phyloP scores from a whole-genome alignment of 2,797 vertebrate species.

The Erethizon dorsatum region DNA sequence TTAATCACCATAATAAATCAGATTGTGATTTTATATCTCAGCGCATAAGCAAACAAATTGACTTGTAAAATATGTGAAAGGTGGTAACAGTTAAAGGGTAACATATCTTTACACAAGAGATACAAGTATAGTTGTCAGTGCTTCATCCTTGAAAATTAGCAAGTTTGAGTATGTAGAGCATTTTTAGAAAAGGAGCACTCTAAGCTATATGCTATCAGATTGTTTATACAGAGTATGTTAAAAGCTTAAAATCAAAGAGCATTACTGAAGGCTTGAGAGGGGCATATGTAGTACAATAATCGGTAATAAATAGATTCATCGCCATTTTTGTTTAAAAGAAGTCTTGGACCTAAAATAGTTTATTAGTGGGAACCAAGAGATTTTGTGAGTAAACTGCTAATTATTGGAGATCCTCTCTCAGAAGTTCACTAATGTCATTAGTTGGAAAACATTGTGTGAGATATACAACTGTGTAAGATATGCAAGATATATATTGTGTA shows the following conservation, averaged over 20 bases:
- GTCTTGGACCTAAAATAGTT: background rate
- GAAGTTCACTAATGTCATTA: background rate
- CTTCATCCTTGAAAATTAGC: background rate
- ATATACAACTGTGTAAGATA: background rate
- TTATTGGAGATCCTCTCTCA: background rate
- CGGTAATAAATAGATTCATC: background rate
- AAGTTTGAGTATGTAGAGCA: background rate
- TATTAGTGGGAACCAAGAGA: background rate
- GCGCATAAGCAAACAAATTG: background rate
- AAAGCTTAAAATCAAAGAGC: slow-evolving; percentile 30
- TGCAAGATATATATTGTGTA: background rate
- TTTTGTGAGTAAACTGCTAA: slow-evolving; percentile 45
- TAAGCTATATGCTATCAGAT: background rate
- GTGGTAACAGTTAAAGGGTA: background rate
- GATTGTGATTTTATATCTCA: slow-evolving; percentile 15
- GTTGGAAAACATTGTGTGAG: background rate
- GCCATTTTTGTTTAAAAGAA: background rate
- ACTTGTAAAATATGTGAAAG: background rate
- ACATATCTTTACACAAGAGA: background rate
- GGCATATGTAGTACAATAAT: background rate
- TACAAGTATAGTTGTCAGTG: background rate
- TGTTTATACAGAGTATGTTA: slow-evolving; percentile 3
- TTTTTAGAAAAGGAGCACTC: background rate
- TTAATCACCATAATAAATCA: slow-evolving; percentile 4
- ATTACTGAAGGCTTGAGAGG: background rate